phyloP scores from a whole-genome alignment of 2,797 vertebrate species.

The Glyptemys insculpta region DNA sequence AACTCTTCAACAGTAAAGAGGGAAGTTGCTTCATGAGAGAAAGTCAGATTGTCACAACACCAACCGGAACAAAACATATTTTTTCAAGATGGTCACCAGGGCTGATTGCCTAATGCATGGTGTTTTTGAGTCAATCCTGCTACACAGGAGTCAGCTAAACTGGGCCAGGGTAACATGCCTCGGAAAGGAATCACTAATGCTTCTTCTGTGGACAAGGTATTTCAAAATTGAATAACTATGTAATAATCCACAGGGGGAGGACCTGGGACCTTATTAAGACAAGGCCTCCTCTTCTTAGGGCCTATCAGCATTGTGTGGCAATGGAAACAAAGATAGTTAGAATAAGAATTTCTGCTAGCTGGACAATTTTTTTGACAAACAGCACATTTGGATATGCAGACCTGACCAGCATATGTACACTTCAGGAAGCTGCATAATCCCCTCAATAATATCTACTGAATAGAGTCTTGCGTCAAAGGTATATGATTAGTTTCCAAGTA shows the following conservation, averaged over 20 bases:
- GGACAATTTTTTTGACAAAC: background rate
- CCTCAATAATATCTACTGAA: constrained; percentile 18
- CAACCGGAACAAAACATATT: background rate
- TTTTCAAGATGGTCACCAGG: background rate
- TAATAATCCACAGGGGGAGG: background rate
- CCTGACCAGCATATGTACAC: constrained; percentile 37
- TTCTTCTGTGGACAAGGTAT: background rate
- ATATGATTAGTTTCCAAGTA: constrained; percentile 47
- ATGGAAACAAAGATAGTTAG: background rate
- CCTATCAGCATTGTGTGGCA: constrained; percentile 30
- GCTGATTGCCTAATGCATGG: background rate
- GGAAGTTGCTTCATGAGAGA: fast-evolving
- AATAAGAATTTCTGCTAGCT: background rate
- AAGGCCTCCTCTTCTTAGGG: background rate
- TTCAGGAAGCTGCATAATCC: constrained; percentile 10
- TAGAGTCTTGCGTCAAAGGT: background rate
- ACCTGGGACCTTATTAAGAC: background rate
- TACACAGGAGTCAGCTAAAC: background rate
- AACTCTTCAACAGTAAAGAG: background rate
- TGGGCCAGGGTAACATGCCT: background rate
- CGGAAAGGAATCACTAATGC: background rate
- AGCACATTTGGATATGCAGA: constrained; percentile 34
- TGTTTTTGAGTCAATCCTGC: background rate
- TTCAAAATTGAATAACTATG: background rate
- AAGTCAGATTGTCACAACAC: background rate